These are phyloP conservation scores for Pectinophora gossypiella DNA, from an alignment of 1,140 invertebrate species.

Conservation along the genomic window DNA sequence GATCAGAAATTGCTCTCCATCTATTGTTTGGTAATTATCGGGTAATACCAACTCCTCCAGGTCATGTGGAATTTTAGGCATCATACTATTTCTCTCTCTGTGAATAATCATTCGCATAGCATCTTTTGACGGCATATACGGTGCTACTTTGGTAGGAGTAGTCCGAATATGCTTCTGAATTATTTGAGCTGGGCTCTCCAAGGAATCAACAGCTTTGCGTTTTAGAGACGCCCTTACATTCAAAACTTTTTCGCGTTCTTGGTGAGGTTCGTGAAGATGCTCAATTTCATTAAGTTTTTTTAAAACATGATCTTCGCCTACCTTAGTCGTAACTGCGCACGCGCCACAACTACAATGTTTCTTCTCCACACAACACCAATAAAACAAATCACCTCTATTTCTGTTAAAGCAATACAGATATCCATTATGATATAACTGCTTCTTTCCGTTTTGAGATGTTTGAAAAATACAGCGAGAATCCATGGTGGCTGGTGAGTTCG, in stretches of 20 bases:
- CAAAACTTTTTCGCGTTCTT: neutral
- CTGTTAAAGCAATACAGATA: neutral
- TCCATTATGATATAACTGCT: neutral
- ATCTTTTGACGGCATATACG: no score
- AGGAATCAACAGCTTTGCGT: neutral
- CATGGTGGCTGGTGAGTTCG: no score
- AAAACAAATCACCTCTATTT: neutral
- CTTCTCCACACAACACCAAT: neutral
- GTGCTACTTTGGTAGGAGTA: no score
- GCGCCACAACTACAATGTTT: neutral
- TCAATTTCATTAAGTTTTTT: neutral
- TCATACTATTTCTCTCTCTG: no score
- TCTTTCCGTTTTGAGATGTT: neutral
- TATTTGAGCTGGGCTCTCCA: neutral
- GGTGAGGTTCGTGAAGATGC: neutral
- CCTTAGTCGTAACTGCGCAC: neutral
- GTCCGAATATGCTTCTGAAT: no score
- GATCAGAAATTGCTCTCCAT: no score
- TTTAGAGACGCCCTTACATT: neutral
- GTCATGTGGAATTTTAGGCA: no score
- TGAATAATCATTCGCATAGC: no score
- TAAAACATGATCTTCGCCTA: neutral
- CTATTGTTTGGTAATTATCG: no score
- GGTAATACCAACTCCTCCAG: no score
- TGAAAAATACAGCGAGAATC: no score